phyloP scores from a whole-genome alignment of 2,888 invertebrate genomes.

The Heliconius aoede region DNA sequence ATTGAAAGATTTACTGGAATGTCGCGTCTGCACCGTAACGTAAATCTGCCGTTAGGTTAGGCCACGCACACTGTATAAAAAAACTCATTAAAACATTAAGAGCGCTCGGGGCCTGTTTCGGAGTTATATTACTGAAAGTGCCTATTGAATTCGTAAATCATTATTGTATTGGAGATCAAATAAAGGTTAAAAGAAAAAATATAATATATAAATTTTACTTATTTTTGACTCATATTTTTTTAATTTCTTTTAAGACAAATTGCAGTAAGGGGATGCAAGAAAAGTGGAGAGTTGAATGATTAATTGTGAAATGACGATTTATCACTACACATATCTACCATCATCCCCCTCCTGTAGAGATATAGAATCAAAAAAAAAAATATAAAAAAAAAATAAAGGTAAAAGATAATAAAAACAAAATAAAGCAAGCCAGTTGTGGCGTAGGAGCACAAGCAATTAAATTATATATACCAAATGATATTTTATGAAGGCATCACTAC shows the following conservation, averaged over 20 bases:
- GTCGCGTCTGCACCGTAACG: conserved; percentile 46
- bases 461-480: conserved; percentile 49
- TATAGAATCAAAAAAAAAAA: not conserved
- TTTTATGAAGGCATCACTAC: conserved; percentile 53
- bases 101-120: conserved; percentile 38
- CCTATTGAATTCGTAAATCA: conserved; percentile 13
- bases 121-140: conserved; percentile 44
- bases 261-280: too few relatives aligned
- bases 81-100: conserved; percentile 52
- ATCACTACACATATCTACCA: not conserved
- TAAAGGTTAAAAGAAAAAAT: not conserved
- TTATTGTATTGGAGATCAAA: not conserved
- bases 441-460: too few relatives aligned
- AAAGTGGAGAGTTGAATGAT: not conserved
- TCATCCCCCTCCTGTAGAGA: not conserved
- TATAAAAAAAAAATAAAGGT: too few relatives aligned
- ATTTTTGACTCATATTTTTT: too few relatives aligned
- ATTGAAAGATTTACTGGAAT: conserved; percentile 46
- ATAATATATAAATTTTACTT: too few relatives aligned
- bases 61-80: conserved; percentile 47
- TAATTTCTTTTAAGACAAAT: too few relatives aligned
- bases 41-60: conserved; percentile 49
- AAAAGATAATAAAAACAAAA: too few relatives aligned
- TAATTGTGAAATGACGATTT: too few relatives aligned
- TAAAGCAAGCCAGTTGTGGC: too few relatives aligned